Base-by-base conservation (phyloP, 2,888 invertebrate genomes). In the Scrobipalpa atriplicella region DNA sequence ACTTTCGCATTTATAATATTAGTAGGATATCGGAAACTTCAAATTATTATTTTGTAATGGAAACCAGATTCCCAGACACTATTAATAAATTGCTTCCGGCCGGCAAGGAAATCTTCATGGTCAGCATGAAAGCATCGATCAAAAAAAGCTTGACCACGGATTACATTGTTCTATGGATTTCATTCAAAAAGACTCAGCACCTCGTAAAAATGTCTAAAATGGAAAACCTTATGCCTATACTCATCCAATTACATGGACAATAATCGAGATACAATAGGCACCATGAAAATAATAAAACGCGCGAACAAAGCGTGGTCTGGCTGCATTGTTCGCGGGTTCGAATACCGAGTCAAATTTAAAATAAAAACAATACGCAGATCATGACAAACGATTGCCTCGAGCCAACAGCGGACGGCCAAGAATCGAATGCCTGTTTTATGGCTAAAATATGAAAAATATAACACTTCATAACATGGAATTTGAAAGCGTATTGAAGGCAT, bases 181-280 rank as follows among this genome's bases (percentile, higher is more conserved):
- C 21, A 52, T 19, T 11, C 16, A 19, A 19, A 54, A n/a, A 8
- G n/a, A n/a, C n/a, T n/a, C 38, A 58, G 29, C 38, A 8, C 10
- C 64, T 52, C 16, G 11, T 54, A n/a, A 64, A 64, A 52, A 8
- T 29, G 19, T 9, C 66, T 62, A 65, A 76, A 75, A 78, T 77
- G 73, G 66, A 66, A 70, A 70, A 84, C 85, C 89, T 86, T 89
- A 84, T 81, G 88, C 76, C 84, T 83, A 86, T 87, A 83, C 83
- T 83, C 84, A 79, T 70, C 85, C 89, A 91, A 91, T 92, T 90
- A 89, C 84, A 84, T 86, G 87, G 87, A 87, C 90, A 90, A 90
- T 90, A 84, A 87, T 89, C 81, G 82, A 84, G 82, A 85, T 85
- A 82, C 83, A 78, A 74, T 80, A 79, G 77, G 73, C 72, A 76